Evolutionary conservation across 2,797 vertebrate genomes (phyloP).

Genomic region (Gymnothorax reevesii): DNA sequence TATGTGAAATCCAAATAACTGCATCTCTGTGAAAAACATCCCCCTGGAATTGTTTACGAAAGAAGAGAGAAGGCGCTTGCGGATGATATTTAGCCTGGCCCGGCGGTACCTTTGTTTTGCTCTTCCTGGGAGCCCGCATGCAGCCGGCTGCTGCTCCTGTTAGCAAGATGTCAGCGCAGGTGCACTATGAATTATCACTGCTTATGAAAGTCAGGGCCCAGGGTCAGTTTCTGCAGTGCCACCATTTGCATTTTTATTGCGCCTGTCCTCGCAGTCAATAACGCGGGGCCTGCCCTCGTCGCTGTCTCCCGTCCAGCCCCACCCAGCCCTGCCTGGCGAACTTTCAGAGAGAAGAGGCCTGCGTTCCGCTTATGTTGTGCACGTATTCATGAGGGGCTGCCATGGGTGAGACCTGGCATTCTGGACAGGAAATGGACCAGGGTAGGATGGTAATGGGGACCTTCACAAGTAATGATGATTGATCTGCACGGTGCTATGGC

Average conservation of each 20-base stretch:
- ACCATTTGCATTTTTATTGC: constrained; percentile 85
- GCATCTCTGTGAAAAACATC: constrained; percentile 11
- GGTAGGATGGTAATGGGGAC: constrained; percentile 78
- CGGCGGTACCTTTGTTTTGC: constrained; percentile 24
- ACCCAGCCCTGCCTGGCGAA: constrained; percentile 54
- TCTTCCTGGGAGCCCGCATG: constrained; percentile 35
- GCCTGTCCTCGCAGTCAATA: constrained; percentile 69
- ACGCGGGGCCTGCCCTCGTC: constrained; percentile 53
- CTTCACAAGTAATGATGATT: constrained; percentile 79
- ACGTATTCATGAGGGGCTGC: constrained; percentile 52
- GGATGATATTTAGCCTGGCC: constrained; percentile 35
- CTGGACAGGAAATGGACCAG: constrained; percentile 74
- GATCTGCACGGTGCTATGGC: constrained; percentile 66
- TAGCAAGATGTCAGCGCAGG: constrained; percentile 66
- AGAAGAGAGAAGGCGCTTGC: constrained; percentile 41
- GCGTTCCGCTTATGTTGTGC: constrained; percentile 39
- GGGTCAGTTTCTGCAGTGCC: constrained; percentile 64
- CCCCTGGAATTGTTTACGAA: background rate
- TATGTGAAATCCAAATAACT: background rate
- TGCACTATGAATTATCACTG: constrained; percentile 71
- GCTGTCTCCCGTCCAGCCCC: constrained; percentile 69
- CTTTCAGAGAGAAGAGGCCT: constrained; percentile 63
- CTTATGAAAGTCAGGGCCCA: constrained; percentile 69
- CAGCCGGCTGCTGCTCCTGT: constrained; percentile 53
- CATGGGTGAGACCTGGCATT: constrained; percentile 72